Evolutionary conservation across 2,797 vertebrate species (phyloP).

Genomic region (Tenualosa ilisha): DNA sequence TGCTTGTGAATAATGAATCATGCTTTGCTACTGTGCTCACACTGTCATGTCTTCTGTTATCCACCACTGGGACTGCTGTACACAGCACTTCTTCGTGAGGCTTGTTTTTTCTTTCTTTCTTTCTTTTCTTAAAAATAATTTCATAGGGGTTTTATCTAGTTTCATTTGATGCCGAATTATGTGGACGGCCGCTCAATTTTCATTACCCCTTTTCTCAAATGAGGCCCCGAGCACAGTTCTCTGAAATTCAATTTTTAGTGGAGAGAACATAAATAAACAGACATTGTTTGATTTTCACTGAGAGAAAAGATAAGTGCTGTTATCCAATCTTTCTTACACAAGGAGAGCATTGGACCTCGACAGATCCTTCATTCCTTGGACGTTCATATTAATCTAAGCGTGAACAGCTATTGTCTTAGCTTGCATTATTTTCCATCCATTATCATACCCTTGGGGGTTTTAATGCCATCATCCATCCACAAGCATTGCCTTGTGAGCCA

Average conservation of each 20-base stretch:
- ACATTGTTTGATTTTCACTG: slow-evolving; percentile 21
- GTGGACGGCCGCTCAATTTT: background rate
- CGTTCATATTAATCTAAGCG: slow-evolving; percentile 3
- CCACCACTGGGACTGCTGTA: background rate
- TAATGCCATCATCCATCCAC: slow-evolving; percentile 9
- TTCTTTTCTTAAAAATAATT: background rate
- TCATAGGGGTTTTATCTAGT: background rate
- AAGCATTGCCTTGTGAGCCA: slow-evolving; percentile 34
- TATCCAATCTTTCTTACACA: slow-evolving; percentile 13
- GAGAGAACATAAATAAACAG: background rate
- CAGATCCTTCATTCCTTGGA: slow-evolving; percentile 21
- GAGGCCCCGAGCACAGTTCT: background rate
- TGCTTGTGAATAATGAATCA: slow-evolving; percentile 59
- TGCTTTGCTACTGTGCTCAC: slow-evolving; percentile 52
- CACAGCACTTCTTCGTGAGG: background rate
- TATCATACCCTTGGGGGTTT: slow-evolving; percentile 1
- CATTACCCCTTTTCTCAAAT: slow-evolving; percentile 12
- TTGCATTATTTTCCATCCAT: slow-evolving; percentile 25
- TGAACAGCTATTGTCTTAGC: slow-evolving; percentile 1
- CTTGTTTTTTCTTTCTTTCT: background rate
- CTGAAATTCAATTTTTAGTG: slow-evolving; percentile 7
- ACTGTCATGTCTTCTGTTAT: slow-evolving; percentile 33
- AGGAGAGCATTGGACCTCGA: slow-evolving; percentile 11
- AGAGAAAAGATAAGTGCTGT: slow-evolving; percentile 5
- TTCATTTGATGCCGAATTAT: slow-evolving; percentile 53